Percentiles rank a stretch among this genome's conserved stretches.
Conservation (phyloP, 2,113 vertebrate species). For the Onychorhynchus coronatus region DNA sequence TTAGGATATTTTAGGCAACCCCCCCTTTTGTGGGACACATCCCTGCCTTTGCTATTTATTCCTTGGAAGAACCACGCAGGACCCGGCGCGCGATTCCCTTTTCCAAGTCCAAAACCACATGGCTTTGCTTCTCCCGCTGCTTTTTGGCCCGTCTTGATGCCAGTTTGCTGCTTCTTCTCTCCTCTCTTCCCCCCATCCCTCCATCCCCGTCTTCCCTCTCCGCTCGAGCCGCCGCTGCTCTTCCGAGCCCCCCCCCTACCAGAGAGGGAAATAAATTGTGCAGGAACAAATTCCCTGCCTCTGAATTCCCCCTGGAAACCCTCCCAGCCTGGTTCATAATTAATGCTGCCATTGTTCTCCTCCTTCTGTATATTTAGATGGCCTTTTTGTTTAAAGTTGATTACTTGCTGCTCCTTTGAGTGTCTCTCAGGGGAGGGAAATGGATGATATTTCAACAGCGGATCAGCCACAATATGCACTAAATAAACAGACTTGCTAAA, state of each 20-base stretch:
- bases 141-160: fast-evolving
- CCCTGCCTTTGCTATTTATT: neutral
- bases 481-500: conserved; percentile 35
- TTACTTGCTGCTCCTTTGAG: conserved; percentile 38
- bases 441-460: conserved; percentile 16
- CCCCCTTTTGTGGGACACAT: neutral
- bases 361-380: conserved; percentile 56
- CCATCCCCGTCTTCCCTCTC: neutral
- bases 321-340: conserved; percentile 13
- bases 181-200: neutral
- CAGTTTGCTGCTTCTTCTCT: neutral
- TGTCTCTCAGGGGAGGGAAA: conserved; percentile 12
- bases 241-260: neutral
- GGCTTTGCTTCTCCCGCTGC: neutral
- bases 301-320: neutral
- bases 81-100: neutral
- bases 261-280: neutral
- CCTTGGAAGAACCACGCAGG: neutral
- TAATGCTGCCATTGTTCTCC: conserved; percentile 59
- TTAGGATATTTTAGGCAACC: neutral
- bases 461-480: conserved; percentile 13
- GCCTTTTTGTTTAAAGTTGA: conserved; percentile 54
- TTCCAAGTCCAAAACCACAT: neutral
- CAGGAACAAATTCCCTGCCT: neutral
- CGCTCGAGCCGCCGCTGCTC: neutral